phyloP scores from a whole-genome alignment of 1,140 invertebrate species.

The Cydia fagiglandana region DNA sequence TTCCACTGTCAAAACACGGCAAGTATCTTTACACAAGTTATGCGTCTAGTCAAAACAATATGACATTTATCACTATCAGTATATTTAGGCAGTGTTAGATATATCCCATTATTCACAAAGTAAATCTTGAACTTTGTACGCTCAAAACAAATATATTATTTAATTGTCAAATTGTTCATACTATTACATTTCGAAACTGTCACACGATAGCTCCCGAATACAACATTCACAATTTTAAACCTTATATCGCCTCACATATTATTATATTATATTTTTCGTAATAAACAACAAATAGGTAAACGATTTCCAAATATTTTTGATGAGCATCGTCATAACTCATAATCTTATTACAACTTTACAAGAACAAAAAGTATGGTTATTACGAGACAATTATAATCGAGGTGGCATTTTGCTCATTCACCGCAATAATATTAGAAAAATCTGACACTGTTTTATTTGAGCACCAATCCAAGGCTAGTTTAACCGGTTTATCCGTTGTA shows the following conservation, averaged over 20 bases:
- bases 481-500: background rate
- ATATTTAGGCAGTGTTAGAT: background rate
- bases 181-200: background rate
- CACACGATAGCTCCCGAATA: slow-evolving; percentile 15
- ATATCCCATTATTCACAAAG: background rate
- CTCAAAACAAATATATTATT: background rate
- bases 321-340: no score
- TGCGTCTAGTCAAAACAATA: slow-evolving; percentile 10
- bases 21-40: slow-evolving; percentile 16
- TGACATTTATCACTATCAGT: background rate
- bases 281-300: background rate
- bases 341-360: background rate
- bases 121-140: background rate
- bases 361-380: background rate
- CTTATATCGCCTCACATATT: background rate
- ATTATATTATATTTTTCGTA: background rate
- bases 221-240: background rate
- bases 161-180: slow-evolving; percentile 12
- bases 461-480: background rate
- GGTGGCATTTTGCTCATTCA: background rate
- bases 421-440: background rate
- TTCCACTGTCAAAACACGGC: background rate
- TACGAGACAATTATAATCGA: background rate
- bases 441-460: background rate
- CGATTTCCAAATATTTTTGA: background rate